Evolutionary conservation across 2,888 invertebrate genomes (phyloP).

Genomic region (Athalia circularis): DNA sequence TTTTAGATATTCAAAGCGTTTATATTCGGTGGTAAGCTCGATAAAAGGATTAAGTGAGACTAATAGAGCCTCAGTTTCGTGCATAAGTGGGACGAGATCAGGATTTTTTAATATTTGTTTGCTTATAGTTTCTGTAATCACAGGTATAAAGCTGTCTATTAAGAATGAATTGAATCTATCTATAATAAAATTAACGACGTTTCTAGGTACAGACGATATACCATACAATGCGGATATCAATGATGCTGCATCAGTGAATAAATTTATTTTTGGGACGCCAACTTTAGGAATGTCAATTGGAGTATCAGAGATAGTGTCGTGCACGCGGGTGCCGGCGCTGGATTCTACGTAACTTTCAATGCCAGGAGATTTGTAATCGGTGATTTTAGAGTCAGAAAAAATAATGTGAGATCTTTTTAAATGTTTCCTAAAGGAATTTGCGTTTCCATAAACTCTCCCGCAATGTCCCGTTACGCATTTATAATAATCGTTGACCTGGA

Average conservation of each 20-base stretch:
- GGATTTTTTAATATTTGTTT: not conserved
- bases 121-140: not conserved
- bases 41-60: conserved; percentile 19
- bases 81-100: conserved; percentile 6
- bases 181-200: conserved; percentile 38
- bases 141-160: conserved; percentile 43
- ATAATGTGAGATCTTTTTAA: not conserved
- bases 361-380: not conserved
- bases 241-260: conserved; percentile 14
- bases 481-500: not conserved
- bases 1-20: conserved; percentile 26
- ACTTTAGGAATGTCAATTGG: not conserved
- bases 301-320: not conserved
- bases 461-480: not conserved
- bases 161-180: conserved; percentile 31
- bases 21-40: conserved; percentile 17
- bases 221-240: conserved; percentile 33
- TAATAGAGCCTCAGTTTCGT: conserved; percentile 12
- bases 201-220: conserved; percentile 30
- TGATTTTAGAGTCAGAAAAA: not conserved
- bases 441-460: not conserved
- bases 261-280: not conserved
- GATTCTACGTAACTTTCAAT: not conserved
- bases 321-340: not conserved
- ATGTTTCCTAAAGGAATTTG: not conserved